phyloP scores from a whole-genome alignment of 2,113 vertebrate species.

The Cyprinodon tularosa region DNA sequence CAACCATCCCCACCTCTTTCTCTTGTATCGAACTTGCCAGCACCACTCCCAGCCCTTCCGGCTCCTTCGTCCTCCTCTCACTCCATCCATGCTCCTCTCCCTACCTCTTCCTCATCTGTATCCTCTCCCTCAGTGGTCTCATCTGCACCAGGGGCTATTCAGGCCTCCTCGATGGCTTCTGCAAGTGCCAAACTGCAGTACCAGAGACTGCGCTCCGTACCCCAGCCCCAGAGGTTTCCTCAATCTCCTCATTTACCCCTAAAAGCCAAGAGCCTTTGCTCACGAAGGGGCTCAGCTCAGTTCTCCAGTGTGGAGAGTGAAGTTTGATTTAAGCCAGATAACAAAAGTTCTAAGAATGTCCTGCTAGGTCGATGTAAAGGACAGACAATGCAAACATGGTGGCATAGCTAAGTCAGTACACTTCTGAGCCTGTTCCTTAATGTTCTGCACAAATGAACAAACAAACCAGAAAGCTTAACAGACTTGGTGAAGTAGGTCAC shows the following conservation, averaged over 20 bases:
- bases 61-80: conserved; percentile 77
- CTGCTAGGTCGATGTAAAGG: conserved; percentile 11
- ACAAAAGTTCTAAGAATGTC: conserved; percentile 35
- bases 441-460: conserved; percentile 72
- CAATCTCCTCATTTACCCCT: conserved; percentile 82
- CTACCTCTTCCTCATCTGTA: conserved; percentile 77
- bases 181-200: conserved; percentile 84
- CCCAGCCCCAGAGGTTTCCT: conserved; percentile 78
- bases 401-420: conserved; percentile 47
- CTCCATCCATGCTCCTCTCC: conserved; percentile 70
- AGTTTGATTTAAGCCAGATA: conserved; percentile 79
- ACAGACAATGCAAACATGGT: conserved; percentile 37
- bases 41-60: conserved; percentile 75
- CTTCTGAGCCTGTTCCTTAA: conserved; percentile 66
- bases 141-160: conserved; percentile 75
- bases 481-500: conserved; percentile 33
- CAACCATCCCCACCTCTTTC: conserved; percentile 71
- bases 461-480: conserved; percentile 62
- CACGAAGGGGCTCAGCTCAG: conserved; percentile 88
- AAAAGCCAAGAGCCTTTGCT: conserved; percentile 87
- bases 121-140: conserved; percentile 80
- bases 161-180: conserved; percentile 76
- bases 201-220: conserved; percentile 81
- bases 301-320: conserved; percentile 94
- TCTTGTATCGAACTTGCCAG: conserved; percentile 65